phyloP scores from a whole-genome alignment of 2,797 vertebrate species.

The Leptodactylus fallax region DNA sequence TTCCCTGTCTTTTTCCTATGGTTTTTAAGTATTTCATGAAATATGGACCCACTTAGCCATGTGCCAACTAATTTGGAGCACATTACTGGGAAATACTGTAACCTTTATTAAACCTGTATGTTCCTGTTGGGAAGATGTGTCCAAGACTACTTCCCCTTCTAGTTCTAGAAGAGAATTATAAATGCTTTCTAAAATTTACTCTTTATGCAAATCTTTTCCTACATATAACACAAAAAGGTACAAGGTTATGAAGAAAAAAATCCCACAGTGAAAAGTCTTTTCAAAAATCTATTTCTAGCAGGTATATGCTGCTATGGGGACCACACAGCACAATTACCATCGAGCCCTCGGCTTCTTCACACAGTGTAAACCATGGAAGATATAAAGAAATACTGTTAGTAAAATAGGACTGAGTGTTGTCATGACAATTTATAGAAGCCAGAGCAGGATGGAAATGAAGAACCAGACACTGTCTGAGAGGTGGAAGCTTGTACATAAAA shows the following conservation, averaged over 20 bases:
- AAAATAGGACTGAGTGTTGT: constrained; percentile 23
- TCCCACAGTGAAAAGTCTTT: not conserved
- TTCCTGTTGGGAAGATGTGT: not conserved
- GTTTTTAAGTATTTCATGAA: too few species aligned
- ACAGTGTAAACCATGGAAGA: constrained; percentile 8
- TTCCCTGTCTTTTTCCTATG: too few species aligned
- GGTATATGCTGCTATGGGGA: not conserved
- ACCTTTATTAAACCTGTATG: not conserved
- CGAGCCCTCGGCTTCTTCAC: not conserved
- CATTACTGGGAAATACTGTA: too few species aligned
- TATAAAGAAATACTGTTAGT: constrained; percentile 7
- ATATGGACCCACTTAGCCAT: too few species aligned
- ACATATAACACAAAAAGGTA: not conserved
- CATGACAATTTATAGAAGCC: constrained; percentile 19
- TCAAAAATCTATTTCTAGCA: constrained; percentile 1
- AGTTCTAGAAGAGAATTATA: not conserved
- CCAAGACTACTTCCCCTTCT: not conserved
- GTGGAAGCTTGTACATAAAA: not conserved
- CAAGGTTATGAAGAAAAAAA: constrained; percentile 3
- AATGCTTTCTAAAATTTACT: not conserved
- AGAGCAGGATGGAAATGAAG: not conserved
- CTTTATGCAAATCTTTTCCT: not conserved
- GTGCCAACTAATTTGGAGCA: too few species aligned
- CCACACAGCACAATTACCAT: constrained; percentile 34
- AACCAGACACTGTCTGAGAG: not conserved